Base-by-base conservation (phyloP, 2,888 invertebrate genomes). In the Allygus modestus region DNA sequence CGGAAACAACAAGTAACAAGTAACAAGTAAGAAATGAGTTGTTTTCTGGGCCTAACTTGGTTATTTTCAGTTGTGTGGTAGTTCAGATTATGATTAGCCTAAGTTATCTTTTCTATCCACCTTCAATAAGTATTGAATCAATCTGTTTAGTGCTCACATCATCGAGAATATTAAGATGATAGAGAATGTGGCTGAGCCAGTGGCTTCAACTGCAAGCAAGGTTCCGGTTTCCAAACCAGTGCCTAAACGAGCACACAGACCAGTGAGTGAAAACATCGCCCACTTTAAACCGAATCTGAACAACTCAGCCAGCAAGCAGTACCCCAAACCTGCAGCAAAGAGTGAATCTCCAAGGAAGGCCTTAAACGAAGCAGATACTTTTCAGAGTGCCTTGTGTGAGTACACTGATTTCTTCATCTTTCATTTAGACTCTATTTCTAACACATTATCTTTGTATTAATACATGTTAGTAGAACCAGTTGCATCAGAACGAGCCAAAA, bases 141-240 rank as follows among this genome's bases (percentile, higher is more conserved):
- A 37, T 46, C 17, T 46, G 46, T 85, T 28, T 89, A 95, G 95
- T 89, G 94, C 94, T 46, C 92, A 92, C 81, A 96, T 96, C 88
- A 97, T 97, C 85, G 91, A 93, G 86, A 94, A 95, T 87, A 91
- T 97, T 88, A 93, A 94, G 90, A 94, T 97, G 87, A 95, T 97
- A 86, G 94, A 95, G 84, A 92, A 51, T 82, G 73, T 93, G 9
- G 92, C 92, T 79, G 91, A 93, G 61, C 91, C 91, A 81, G 89
- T 91, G 37, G 87, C 87, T 51, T 91, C 90, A 85, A 88, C 89
- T 28, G 90, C 90, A 46, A 92, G 92, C 87, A 92, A 91, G 87
- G 90, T 92, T 43, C 75, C 65, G 71, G 85, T 85, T 54, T 20
- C 65, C 0, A 86, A 86, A 69, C 92, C 93, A 17, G 91, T 92